Percentiles rank a stretch among this genome's conserved stretches.
Conservation (phyloP, 2,888 invertebrate species). For the Tipula unca region DNA sequence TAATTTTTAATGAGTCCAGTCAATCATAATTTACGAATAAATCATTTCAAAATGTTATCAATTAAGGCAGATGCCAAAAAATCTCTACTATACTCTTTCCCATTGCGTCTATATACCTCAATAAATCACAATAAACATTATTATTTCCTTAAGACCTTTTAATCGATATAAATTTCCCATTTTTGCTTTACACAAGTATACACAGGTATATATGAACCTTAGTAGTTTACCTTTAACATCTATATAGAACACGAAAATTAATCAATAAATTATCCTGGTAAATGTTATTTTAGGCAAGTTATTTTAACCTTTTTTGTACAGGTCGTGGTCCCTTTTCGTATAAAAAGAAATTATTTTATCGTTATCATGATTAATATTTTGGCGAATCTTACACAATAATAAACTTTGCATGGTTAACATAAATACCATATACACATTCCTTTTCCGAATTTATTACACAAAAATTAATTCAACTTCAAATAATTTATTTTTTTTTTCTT, state of each 20-base stretch:
- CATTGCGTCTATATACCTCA: background rate
- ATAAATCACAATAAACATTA: background rate
- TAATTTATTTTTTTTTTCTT: background rate
- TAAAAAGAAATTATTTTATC: background rate
- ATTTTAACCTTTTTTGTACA: background rate
- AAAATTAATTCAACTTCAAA: background rate
- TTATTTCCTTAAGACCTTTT: background rate
- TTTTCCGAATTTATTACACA: background rate
- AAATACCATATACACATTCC: background rate
- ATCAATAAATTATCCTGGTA: background rate
- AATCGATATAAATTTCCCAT: background rate
- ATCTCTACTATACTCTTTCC: background rate
- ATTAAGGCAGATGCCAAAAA: background rate
- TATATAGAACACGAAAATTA: background rate
- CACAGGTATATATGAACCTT: background rate
- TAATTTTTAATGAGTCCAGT: background rate
- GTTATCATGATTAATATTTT: background rate
- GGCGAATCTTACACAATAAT: background rate
- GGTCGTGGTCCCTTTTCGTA: background rate
- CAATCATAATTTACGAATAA: background rate
- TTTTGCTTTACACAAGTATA: background rate
- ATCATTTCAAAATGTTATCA: background rate
- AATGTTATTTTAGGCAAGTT: background rate
- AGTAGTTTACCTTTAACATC: background rate
- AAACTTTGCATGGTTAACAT: background rate